Base-by-base conservation (phyloP, 2,888 invertebrate species). In the Cataglyphis livida region DNA sequence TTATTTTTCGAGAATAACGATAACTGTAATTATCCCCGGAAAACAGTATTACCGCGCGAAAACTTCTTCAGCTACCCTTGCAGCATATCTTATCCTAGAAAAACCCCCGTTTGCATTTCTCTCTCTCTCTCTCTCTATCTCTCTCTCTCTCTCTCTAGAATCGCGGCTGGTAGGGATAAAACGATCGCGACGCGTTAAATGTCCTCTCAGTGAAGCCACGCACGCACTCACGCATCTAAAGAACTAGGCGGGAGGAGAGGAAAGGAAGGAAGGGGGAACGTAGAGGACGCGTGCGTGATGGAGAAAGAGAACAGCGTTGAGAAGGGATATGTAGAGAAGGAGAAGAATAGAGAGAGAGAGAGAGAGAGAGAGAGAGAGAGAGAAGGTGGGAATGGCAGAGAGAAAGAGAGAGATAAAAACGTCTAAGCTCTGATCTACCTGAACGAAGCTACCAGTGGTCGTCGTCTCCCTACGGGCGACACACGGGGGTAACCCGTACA, bases 121-220 rank as follows among this genome's bases (percentile, higher is more conserved):
- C 66, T 28, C 48, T 15, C 10, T 9, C 54, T 57, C 68, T 28
- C 61, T 41, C n/a, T 73, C 21, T 35, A 1, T 25, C 25, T 28
- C 28, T 28, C 28, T 28, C 2, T 28, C 2, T 57, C 0, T 28
- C 35, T 41, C 41, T 75, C 12, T 62, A 12, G 18, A 44, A 18
- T 51, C 68, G 64, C 28, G 59, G 6, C 21, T 25, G 75, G 87
- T 70, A 82, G 88, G 85, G 87, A 75, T 74, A 79, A 84, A 81
- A 83, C 76, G 41, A 83, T 86, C 86, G 86, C 87, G 88, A 86
- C 88, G 65, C 89, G 87, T 85, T 88, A 88, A 88, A 88, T 86
- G 88, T 86, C 84, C 86, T 79, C 78, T 65, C 70, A 21, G 35
- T 68, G 51, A 82, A 85, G 87, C 85, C 89, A 85, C 88, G 88